Conservation (phyloP, 1,140 invertebrate genomes). For the Lamellibrachia luymesi region DNA sequence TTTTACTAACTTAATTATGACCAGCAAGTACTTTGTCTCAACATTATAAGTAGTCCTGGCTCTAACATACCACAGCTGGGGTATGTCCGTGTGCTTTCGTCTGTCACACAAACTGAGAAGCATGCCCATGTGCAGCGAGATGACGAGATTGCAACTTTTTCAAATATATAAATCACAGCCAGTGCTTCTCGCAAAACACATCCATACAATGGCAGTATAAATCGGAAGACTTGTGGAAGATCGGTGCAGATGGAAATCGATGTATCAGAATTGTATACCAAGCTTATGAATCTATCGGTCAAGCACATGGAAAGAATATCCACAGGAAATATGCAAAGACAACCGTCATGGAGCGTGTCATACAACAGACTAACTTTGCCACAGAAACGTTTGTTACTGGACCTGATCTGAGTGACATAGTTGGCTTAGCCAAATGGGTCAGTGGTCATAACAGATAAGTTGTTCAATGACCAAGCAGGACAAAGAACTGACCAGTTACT, state of each 20-base stretch:
- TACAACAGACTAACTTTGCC: not conserved
- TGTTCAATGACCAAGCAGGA: not conserved
- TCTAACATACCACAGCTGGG: not conserved
- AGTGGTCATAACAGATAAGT: not conserved
- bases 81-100: not conserved
- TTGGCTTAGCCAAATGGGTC: not conserved
- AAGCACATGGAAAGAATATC: not conserved
- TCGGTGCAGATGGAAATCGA: not conserved
- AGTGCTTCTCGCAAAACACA: not conserved
- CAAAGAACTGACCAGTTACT: not conserved
- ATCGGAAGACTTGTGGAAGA: not conserved
- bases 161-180: not conserved
- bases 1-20: no score
- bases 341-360: not conserved
- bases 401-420: not conserved
- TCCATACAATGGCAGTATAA: not conserved
- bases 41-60: no score
- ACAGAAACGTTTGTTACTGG: not conserved
- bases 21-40: no score
- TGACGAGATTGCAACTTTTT: not conserved
- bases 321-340: not conserved
- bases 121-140: not conserved
- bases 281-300: not conserved
- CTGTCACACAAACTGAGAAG: not conserved
- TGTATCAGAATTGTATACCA: not conserved